phyloP scores from a whole-genome alignment of 1,140 invertebrate genomes.

The Pogonomyrmex californicus region DNA sequence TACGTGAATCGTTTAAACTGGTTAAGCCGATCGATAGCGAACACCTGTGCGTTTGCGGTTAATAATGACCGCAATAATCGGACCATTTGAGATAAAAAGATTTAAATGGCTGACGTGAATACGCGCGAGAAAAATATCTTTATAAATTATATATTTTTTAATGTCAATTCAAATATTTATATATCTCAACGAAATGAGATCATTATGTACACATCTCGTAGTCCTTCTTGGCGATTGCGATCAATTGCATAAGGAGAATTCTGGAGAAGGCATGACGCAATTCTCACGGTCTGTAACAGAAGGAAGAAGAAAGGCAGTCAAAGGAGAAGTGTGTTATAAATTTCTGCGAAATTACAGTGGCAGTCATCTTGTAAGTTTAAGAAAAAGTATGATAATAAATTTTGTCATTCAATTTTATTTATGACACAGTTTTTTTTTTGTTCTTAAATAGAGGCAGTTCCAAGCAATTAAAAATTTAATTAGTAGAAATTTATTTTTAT shows the following conservation, averaged over 20 bases:
- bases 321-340: background rate
- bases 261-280: conserved; percentile 54
- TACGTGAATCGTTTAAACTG: conserved; percentile 51
- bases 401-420: background rate
- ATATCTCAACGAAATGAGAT: conserved; percentile 30
- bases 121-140: background rate
- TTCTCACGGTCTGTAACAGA: background rate
- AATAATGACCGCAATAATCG: conserved; percentile 60
- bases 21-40: conserved; percentile 63
- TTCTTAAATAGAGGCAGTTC: background rate
- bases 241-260: conserved; percentile 62
- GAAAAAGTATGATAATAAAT: background rate
- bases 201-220: background rate
- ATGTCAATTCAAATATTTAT: background rate
- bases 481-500: background rate
- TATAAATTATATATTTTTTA: background rate
- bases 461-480: background rate
- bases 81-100: conserved; percentile 59
- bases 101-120: conserved; percentile 19
- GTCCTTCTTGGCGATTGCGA: background rate
- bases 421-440: background rate
- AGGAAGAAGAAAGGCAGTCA: background rate
- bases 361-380: background rate
- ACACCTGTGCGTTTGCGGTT: conserved; percentile 63
- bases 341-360: conserved; percentile 32